A percentile compares a stretch with the other conserved stretches of the same genome.
Conservation (phyloP, 2,113 vertebrate genomes). For the Dolichotis patagonum region DNA sequence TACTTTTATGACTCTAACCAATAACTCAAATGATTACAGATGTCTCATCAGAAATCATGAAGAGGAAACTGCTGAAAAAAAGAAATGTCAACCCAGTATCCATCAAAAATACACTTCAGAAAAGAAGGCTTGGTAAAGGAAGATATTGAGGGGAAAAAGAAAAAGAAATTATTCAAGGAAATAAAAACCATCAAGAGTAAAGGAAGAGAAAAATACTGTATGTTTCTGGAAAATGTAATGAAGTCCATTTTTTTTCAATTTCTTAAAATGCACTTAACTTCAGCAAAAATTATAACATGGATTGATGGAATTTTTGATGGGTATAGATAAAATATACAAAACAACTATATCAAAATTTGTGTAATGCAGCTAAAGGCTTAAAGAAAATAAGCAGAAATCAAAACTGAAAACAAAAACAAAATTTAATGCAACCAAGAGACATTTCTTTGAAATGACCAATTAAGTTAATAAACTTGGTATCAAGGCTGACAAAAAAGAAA, state of each 20-base stretch:
- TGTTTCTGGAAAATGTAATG: neutral
- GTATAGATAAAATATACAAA: neutral
- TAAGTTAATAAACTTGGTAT: neutral
- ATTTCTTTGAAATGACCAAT: conserved; percentile 27
- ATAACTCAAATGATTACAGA: neutral
- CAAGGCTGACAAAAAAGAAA: neutral
- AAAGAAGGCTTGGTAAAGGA: neutral
- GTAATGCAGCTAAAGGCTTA: neutral
- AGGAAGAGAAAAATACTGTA: neutral
- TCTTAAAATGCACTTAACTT: neutral
- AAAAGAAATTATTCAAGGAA: neutral
- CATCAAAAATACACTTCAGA: conserved; percentile 6
- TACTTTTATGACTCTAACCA: neutral
- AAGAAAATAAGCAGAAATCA: neutral
- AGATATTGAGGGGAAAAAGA: neutral
- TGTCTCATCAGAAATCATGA: conserved; percentile 3
- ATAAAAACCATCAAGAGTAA: neutral
- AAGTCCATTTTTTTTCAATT: neutral
- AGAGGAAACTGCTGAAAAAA: neutral
- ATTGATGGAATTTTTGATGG: neutral
- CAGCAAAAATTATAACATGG: neutral
- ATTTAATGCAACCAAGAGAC: neutral
- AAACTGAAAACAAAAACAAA: neutral
- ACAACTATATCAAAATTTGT: neutral
- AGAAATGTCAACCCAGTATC: neutral